phyloP scores from a whole-genome alignment of 2,888 invertebrate genomes.

The Eubasilissa splendida region DNA sequence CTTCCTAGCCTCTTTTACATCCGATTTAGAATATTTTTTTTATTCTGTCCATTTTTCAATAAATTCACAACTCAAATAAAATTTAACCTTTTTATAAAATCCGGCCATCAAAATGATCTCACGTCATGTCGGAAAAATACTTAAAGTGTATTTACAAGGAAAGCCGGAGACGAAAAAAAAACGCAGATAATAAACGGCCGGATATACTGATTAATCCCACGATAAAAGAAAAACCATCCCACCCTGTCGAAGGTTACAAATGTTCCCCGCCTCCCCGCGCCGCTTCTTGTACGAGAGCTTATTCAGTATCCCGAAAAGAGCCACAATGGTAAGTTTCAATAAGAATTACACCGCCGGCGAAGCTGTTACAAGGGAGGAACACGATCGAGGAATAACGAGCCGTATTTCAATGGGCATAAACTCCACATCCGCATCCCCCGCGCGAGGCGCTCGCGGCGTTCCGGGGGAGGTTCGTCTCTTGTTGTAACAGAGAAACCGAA shows the following conservation, averaged over 20 bases:
- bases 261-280: slow-evolving; percentile 47
- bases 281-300: slow-evolving; percentile 50
- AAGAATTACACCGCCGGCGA: slow-evolving; percentile 54
- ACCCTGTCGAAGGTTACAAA: slow-evolving; percentile 56
- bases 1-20: too few relatives aligned
- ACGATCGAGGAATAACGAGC: slow-evolving; percentile 52
- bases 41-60: too few relatives aligned
- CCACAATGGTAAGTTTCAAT: slow-evolving; percentile 56
- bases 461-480: slow-evolving; percentile 49
- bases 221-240: slow-evolving; percentile 38
- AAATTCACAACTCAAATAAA: too few relatives aligned
- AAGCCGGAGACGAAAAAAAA: background rate
- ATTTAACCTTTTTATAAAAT: background rate
- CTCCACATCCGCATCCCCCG: slow-evolving; percentile 40
- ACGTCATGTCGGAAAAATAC: slow-evolving; percentile 4
- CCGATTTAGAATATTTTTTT: too few relatives aligned
- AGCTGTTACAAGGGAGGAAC: slow-evolving; percentile 51
- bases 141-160: background rate
- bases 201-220: slow-evolving; percentile 49
- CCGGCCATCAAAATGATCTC: background rate
- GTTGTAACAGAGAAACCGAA: slow-evolving; percentile 54
- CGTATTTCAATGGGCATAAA: slow-evolving; percentile 45
- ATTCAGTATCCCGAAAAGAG: slow-evolving; percentile 56
- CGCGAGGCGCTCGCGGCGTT: slow-evolving; percentile 36
- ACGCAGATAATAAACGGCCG: slow-evolving; percentile 34